Base-by-base conservation (phyloP, 2,888 invertebrate genomes). In the Marasmarcha lunaedactyla region DNA sequence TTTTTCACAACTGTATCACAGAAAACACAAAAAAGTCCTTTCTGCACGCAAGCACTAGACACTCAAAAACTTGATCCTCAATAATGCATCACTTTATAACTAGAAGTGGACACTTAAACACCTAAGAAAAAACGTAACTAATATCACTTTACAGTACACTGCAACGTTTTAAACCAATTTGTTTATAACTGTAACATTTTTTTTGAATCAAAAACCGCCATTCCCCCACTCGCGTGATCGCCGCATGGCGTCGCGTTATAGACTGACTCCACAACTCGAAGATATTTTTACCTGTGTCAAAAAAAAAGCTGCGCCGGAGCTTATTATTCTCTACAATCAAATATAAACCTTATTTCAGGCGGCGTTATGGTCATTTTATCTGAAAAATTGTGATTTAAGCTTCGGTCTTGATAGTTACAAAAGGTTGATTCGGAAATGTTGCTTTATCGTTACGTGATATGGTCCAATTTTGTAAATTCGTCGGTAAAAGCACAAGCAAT, bases 281-380 rank as follows among this genome's bases (percentile, higher is more conserved):
- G 69, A 71, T 76, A 77, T 76, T 76, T 81, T 79, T 83, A 79
- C 81, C 81, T 83, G 81, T 57, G 63, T 59, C 59, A 61, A 68
- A 70, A 74, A 77, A 79, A 76, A 73, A 60, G 61, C 62, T 62
- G 48, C 49, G 30, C 30, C 30, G 9, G 30, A 30, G 30, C 30
- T 30, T 30, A 30, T 30, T 37, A 13, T 40, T 37, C 39, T 3
- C 6, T 3, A 30, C 30, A n/a, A 3, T 10, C 30, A 3, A 30
- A 7, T 30, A 7, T 30, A 4, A 30, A 9, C 30, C 30, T 30
- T 30, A 30, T 3, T 30, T 30, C 2, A n/a, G 6, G 3, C 30
- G 3, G 11, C 11, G n/a, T n/a, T n/a, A n/a, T n/a, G n/a, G n/a
- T n/a, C n/a, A n/a, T n/a, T n/a, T n/a, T n/a, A n/a, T n/a, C n/a